A percentile compares a stretch with the other conserved stretches of the same genome.
Evolutionary conservation across 2,113 vertebrate genomes (phyloP).

Genomic region (Rousettus leschenaultii): DNA sequence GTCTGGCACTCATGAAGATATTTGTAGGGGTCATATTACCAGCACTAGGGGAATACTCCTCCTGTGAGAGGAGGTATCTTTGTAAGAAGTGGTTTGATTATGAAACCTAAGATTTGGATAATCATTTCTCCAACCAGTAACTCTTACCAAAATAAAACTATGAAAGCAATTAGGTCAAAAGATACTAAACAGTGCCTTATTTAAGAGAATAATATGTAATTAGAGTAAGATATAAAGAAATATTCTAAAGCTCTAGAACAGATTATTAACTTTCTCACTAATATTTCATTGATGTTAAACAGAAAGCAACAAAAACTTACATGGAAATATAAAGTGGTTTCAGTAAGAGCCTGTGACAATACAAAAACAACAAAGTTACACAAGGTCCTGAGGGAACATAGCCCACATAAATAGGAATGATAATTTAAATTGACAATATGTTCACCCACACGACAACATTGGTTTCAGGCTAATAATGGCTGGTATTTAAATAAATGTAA

Average conservation of each 20-base stretch:
- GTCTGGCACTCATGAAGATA: neutral
- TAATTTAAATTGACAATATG: constrained; percentile 47
- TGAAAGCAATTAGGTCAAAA: neutral
- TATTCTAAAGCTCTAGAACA: neutral
- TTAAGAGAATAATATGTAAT: constrained; percentile 19
- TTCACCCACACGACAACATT: constrained; percentile 1
- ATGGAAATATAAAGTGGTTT: constrained; percentile 1
- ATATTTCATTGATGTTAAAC: neutral
- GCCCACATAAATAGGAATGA: constrained; percentile 14
- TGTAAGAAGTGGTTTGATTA: constrained; percentile 1
- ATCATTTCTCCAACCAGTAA: neutral
- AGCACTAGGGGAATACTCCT: neutral
- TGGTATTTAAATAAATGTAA: constrained; percentile 43
- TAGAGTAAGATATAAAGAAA: neutral
- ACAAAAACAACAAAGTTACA: neutral
- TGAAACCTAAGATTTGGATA: neutral
- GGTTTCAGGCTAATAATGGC: constrained; percentile 27
- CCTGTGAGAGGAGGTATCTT: neutral
- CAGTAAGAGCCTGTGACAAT: neutral
- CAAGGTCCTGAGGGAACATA: neutral
- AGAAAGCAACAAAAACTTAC: constrained; percentile 2
- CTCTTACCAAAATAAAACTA: constrained; percentile 16
- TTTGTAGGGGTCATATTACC: neutral
- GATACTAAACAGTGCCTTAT: neutral
- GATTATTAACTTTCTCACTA: neutral